A percentile compares a stretch with the other conserved stretches of the same genome.
Conservation (phyloP, 2,113 vertebrate species). For the Periophthalmus modestus region DNA sequence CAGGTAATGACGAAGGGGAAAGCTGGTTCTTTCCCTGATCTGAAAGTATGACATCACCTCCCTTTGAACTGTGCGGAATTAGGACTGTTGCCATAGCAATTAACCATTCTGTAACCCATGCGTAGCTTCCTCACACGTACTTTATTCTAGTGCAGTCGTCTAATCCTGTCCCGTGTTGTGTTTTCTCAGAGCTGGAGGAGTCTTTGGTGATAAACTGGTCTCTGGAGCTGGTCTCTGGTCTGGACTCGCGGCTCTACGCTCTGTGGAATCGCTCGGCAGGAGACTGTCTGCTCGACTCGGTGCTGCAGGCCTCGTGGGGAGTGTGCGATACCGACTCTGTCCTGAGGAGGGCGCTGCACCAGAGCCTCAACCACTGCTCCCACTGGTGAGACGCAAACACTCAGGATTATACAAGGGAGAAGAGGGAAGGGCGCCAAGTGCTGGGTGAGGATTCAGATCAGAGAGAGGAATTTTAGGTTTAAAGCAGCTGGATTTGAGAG, state of each 20-base stretch:
- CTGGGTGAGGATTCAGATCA: neutral
- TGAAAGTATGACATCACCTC: too few species aligned
- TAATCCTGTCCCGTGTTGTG: neutral
- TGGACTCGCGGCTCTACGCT: slow-evolving; percentile 94
- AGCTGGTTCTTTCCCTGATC: too few species aligned
- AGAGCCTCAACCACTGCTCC: slow-evolving; percentile 97
- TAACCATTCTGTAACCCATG: too few species aligned
- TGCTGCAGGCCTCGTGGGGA: slow-evolving; percentile 97
- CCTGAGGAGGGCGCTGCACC: slow-evolving; percentile 93
- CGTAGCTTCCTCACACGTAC: too few species aligned
- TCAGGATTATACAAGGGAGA: too few species aligned
- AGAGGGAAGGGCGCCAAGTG: too few species aligned
- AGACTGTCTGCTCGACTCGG: slow-evolving; percentile 95
- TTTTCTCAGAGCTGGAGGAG: slow-evolving; percentile 88
- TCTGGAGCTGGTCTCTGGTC: slow-evolving; percentile 89
- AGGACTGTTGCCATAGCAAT: too few species aligned
- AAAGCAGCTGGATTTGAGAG: too few species aligned
- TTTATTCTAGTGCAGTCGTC: too few species aligned
- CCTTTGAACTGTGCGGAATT: too few species aligned
- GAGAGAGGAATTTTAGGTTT: too few species aligned
- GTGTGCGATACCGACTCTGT: slow-evolving; percentile 98
- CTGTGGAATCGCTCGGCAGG: slow-evolving; percentile 97
- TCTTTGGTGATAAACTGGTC: slow-evolving; percentile 99
- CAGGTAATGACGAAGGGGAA: too few species aligned
- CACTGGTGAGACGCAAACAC: slow-evolving; percentile 83